Conservation (phyloP, 2,113 vertebrate species). For the Rhabdornis inornatus region DNA sequence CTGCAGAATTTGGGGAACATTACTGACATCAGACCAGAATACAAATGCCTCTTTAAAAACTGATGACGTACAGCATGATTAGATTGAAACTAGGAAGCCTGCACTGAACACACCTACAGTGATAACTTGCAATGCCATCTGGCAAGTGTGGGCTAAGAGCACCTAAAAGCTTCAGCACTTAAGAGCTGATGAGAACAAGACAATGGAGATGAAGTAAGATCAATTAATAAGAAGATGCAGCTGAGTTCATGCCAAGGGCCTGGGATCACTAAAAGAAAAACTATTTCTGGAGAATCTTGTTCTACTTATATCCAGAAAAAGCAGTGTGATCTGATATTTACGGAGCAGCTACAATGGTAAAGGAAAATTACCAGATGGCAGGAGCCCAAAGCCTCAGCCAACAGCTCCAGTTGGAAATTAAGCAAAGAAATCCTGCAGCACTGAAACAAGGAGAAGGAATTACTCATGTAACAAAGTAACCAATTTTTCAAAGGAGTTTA, state of each 20-base stretch:
- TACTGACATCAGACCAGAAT: not conserved
- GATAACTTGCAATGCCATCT: not conserved
- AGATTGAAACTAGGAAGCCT: not conserved
- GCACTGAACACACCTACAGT: fast-evolving
- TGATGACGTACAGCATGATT: not conserved
- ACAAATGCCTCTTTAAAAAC: not conserved
- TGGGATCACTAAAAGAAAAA: not conserved
- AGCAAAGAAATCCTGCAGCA: not conserved
- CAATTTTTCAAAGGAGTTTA: not conserved
- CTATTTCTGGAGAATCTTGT: not conserved
- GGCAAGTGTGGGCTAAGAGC: not conserved
- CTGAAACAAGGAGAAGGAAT: not conserved
- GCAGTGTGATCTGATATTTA: not conserved
- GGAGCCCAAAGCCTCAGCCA: not conserved
- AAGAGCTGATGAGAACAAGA: not conserved
- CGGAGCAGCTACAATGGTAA: not conserved
- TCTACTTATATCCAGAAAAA: not conserved
- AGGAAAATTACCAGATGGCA: not conserved
- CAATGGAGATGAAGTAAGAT: not conserved
- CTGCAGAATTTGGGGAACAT: not conserved
- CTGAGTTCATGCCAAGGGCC: not conserved
- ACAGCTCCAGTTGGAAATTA: not conserved
- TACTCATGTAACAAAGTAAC: not conserved
- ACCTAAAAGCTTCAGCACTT: not conserved
- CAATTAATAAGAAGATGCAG: not conserved